phyloP scores from a whole-genome alignment of 2,113 vertebrate genomes.

The Pleuronectes platessa region DNA sequence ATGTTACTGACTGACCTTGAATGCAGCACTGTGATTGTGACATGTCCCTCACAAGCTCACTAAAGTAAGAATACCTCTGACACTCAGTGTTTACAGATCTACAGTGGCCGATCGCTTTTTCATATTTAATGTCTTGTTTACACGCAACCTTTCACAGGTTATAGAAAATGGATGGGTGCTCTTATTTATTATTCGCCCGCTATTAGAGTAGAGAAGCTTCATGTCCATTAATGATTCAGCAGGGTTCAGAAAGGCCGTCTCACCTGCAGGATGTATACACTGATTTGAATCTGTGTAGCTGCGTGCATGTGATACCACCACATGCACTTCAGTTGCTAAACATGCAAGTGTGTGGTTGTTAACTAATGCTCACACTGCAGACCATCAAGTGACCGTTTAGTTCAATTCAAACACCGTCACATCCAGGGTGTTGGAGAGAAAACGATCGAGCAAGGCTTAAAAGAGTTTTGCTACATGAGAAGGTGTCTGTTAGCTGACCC shows the following conservation, averaged over 20 bases:
- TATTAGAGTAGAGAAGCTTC: constrained; percentile 23
- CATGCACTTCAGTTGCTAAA: constrained; percentile 7
- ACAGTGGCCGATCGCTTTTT: too few relatives aligned
- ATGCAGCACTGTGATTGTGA: neutral
- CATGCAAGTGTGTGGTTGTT: neutral
- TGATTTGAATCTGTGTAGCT: constrained; percentile 33
- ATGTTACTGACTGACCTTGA: neutral
- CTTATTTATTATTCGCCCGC: constrained; percentile 53
- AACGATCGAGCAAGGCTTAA: neutral
- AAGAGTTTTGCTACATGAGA: neutral
- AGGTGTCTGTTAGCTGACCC: constrained; percentile 33
- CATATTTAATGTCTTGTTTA: constrained; percentile 32
- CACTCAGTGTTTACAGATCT: too few relatives aligned
- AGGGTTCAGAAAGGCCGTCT: constrained; percentile 28
- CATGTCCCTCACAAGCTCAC: neutral
- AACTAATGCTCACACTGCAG: constrained; percentile 23
- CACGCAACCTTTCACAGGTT: constrained; percentile 36
- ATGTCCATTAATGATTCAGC: constrained; percentile 47
- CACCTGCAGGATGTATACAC: constrained; percentile 39
- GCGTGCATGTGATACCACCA: constrained; percentile 1
- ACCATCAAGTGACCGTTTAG: constrained; percentile 24
- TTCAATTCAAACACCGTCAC: constrained; percentile 15
- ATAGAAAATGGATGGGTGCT: constrained; percentile 13
- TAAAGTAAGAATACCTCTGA: too few relatives aligned
- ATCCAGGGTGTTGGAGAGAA: neutral